Base-by-base conservation (phyloP, 1,140 invertebrate genomes). In the Aphidius gifuensis region DNA sequence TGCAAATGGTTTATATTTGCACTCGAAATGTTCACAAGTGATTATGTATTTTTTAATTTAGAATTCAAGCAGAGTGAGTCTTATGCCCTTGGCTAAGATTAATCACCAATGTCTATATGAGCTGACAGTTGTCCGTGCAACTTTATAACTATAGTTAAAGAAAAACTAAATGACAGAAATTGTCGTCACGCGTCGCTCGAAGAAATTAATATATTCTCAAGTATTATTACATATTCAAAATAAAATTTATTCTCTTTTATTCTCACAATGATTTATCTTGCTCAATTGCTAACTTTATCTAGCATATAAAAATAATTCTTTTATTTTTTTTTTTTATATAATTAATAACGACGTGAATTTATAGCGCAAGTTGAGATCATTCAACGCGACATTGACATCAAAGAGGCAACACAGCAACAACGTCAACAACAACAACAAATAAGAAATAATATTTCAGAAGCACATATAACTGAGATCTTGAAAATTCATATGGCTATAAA, bases 61-160 rank as follows among this genome's bases (percentile, higher is more conserved):
- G 67, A 77, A 79, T 78, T 71, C 73, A 65, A 67, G 60, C 54
- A 67, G 70, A 74, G 73, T 67, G 64, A 69, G 66, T 68, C 65
- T 53, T 21, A 42, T 76, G 75, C 72, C 77, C 77, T 77, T 79
- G 77, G 71, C 65, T 69, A 58, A 79, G 77, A 80, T 80, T 77
- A 78, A 79, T 79, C 73, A 68, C 72, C 69, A 65, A 61, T 62
- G 65, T 61, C 68, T 58, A 32, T 51, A 61, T 21, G 21, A 58
- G 16, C 42, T 39, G 64, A 53, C 62, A 66, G 64, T 69, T 68
- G 65, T 79, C 57, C 80, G 71, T 59, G 78, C 80, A 59, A 75
- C 81, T 53, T 4, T 39, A 11, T 23, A 53, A 32, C 2, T 32
- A 32, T 32, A 53, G 38, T 23, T 53, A 7, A 5, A 53, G 46